phyloP scores from a whole-genome alignment of 2,797 vertebrate genomes.

The Bryconaethiops microstoma region DNA sequence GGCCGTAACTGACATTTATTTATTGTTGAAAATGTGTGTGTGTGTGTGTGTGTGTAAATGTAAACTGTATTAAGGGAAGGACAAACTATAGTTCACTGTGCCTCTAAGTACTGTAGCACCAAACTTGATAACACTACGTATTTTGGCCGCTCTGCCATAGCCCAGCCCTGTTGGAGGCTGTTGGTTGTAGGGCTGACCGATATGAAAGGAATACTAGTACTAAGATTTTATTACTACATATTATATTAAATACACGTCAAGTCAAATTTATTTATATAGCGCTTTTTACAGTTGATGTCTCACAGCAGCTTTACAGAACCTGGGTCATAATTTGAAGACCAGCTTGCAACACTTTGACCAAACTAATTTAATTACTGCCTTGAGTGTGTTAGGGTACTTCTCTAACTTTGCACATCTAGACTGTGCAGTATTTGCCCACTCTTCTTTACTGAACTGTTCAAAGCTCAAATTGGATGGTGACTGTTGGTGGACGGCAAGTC shows the following conservation, averaged over 20 bases:
- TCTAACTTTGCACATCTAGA: too few relatives aligned
- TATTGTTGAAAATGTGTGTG: not conserved
- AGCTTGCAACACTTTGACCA: not conserved
- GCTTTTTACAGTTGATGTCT: too few relatives aligned
- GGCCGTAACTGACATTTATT: constrained; percentile 19
- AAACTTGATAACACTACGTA: not conserved
- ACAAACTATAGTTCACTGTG: constrained; percentile 1
- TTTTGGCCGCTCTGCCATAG: not conserved
- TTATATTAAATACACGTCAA: not conserved
- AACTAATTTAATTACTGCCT: not conserved
- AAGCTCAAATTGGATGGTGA: too few relatives aligned
- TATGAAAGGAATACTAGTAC: too few relatives aligned
- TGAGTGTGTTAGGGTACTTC: too few relatives aligned
- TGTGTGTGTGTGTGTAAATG: constrained; percentile 4
- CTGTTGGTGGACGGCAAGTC: too few relatives aligned
- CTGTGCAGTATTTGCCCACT: too few relatives aligned
- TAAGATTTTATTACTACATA: not conserved
- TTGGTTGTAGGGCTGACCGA: not conserved
- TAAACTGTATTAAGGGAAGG: constrained; percentile 1
- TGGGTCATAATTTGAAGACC: not conserved
- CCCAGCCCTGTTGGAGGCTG: not conserved
- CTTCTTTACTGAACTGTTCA: too few relatives aligned
- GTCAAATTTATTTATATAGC: too few relatives aligned
- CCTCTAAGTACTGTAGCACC: constrained; percentile 14
- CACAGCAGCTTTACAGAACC: too few relatives aligned